A percentile compares a stretch with the other conserved stretches of the same genome.
Evolutionary conservation across 2,113 vertebrate genomes (phyloP).

Genomic region (Halichoeres trimaculatus): DNA sequence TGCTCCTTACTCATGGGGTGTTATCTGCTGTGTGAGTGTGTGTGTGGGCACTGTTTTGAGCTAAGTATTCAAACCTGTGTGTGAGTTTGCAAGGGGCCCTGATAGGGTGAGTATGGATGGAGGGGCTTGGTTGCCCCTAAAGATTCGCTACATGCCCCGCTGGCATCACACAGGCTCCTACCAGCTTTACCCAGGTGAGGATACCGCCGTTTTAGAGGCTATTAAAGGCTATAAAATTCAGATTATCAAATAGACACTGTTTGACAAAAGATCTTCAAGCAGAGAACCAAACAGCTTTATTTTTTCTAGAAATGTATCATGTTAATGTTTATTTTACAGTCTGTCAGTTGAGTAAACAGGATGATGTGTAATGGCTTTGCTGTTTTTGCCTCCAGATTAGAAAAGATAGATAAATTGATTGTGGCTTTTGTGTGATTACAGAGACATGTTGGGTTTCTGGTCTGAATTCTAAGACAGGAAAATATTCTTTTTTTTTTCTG

Average conservation of each 20-base stretch:
- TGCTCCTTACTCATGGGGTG: slow-evolving; percentile 8
- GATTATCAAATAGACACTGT: no score
- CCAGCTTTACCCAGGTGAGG: slow-evolving; percentile 94
- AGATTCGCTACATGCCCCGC: slow-evolving; percentile 89
- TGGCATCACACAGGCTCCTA: slow-evolving; percentile 96
- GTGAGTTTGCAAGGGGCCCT: slow-evolving; percentile 42
- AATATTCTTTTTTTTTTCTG: neutral
- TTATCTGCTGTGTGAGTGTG: slow-evolving; percentile 28
- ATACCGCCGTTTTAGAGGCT: neutral
- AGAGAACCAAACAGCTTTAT: neutral
- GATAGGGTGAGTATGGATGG: slow-evolving; percentile 87
- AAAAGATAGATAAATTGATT: neutral
- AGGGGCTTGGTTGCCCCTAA: slow-evolving; percentile 89
- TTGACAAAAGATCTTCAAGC: neutral
- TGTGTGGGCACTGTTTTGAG: slow-evolving; percentile 16
- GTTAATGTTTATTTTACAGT: neutral
- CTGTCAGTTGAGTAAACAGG: neutral
- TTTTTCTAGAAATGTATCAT: neutral
- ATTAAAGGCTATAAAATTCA: neutral
- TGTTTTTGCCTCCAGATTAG: neutral
- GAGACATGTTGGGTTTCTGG: neutral
- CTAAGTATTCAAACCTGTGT: slow-evolving; percentile 16
- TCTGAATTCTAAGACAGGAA: neutral
- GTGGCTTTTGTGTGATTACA: neutral
- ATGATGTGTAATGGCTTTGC: neutral